Conservation (phyloP, 2,797 vertebrate species). For the Capromys pilorides region DNA sequence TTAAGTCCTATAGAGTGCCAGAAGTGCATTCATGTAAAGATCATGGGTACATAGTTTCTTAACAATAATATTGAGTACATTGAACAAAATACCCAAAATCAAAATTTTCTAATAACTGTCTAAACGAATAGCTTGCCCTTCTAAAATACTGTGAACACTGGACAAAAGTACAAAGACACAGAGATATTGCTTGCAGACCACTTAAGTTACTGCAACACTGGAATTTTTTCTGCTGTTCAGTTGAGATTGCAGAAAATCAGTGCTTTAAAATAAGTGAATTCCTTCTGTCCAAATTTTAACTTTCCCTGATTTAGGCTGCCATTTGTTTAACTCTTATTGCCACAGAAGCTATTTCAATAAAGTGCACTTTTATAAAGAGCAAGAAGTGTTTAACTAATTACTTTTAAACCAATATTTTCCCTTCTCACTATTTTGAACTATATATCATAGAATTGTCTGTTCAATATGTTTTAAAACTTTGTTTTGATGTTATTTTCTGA, state of each 20-base stretch:
- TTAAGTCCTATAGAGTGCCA: background rate
- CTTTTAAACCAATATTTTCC: background rate
- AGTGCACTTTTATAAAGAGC: background rate
- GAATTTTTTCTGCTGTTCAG: background rate
- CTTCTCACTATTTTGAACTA: background rate
- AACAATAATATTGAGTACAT: background rate
- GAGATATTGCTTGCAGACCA: background rate
- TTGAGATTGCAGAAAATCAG: background rate
- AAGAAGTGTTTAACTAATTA: background rate
- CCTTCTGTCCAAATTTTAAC: background rate
- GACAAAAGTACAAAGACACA: background rate
- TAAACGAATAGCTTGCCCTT: background rate
- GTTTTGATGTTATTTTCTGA: background rate
- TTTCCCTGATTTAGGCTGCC: background rate
- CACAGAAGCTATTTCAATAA: background rate
- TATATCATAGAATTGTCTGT: background rate
- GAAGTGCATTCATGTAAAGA: background rate
- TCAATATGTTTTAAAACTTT: too few species aligned
- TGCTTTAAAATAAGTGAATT: background rate
- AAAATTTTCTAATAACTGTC: background rate
- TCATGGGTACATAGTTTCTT: background rate
- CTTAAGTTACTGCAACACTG: background rate
- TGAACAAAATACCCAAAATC: background rate
- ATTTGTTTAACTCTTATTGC: constrained; percentile 1
- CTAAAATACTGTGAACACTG: background rate